phyloP scores from a whole-genome alignment of 2,797 vertebrate genomes.

The Adelosebastes latens region DNA sequence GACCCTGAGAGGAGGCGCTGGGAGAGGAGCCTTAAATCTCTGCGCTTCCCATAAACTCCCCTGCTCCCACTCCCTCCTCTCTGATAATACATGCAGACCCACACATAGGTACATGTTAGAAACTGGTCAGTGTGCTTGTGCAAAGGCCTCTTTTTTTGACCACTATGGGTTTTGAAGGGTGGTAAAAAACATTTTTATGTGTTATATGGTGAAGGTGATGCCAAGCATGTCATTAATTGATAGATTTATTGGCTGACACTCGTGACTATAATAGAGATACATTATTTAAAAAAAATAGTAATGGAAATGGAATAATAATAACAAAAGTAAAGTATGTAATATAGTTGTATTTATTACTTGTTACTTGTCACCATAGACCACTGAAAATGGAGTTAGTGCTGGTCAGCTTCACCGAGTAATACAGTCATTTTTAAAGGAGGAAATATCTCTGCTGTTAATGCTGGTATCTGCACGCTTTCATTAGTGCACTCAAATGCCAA shows the following conservation, averaged over 20 bases:
- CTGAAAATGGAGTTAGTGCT: not conserved
- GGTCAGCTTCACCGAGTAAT: not conserved
- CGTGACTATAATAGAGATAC: not conserved
- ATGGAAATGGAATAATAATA: not conserved
- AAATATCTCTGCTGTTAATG: not conserved
- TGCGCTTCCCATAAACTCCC: constrained; percentile 27
- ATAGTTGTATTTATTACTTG: not conserved
- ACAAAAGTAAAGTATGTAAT: not conserved
- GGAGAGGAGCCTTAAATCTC: constrained; percentile 59
- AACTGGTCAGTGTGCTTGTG: constrained; percentile 33
- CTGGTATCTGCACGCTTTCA: not conserved
- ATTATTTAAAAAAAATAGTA: not conserved
- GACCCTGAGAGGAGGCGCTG: constrained; percentile 60
- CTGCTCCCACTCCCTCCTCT: constrained; percentile 1
- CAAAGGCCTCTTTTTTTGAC: not conserved
- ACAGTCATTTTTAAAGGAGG: not conserved
- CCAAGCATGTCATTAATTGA: not conserved
- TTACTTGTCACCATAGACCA: not conserved
- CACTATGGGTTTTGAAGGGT: not conserved
- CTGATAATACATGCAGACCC: constrained; percentile 4
- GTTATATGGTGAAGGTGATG: not conserved
- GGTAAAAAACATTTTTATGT: not conserved
- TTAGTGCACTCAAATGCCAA: not conserved
- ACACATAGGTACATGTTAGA: not conserved
- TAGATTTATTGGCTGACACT: not conserved